A percentile compares a stretch with the other conserved stretches of the same genome.
Evolutionary conservation across 1,140 invertebrate genomes (phyloP).

Genomic region (Neodiprion virginianus): DNA sequence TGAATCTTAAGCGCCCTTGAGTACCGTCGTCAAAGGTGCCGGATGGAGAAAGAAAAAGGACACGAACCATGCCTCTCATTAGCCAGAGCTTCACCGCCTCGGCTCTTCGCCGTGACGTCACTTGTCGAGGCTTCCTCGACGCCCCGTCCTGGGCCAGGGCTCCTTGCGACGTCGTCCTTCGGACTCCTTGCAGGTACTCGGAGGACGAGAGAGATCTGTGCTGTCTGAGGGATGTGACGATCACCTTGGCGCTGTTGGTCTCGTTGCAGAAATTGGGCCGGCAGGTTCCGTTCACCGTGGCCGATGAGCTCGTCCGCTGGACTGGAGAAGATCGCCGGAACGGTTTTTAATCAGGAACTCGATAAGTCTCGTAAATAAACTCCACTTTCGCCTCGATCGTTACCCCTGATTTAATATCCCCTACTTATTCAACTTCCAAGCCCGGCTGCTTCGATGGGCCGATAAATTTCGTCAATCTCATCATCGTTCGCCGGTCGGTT

Average conservation of each 20-base stretch:
- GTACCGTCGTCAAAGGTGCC: too few relatives aligned
- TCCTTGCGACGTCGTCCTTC: constrained; percentile 19
- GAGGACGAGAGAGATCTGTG: constrained; percentile 25
- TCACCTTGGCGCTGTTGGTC: constrained; percentile 17
- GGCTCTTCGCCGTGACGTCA: constrained; percentile 21
- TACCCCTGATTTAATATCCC: too few relatives aligned
- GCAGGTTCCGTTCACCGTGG: constrained; percentile 39
- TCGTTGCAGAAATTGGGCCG: constrained; percentile 23
- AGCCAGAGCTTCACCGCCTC: constrained; percentile 50
- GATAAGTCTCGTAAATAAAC: background rate
- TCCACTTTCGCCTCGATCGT: background rate
- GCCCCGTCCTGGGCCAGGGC: constrained; percentile 12
- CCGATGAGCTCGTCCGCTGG: constrained; percentile 43
- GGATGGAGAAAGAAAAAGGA: too few relatives aligned
- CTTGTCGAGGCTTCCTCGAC: background rate
- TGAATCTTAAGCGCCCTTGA: too few relatives aligned
- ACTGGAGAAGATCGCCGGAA: constrained; percentile 26
- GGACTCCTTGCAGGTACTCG: constrained; percentile 16
- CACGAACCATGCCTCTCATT: constrained; percentile 44
- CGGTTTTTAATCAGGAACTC: background rate
- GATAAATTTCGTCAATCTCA: too few relatives aligned
- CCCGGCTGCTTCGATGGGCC: background rate
- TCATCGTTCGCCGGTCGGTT: background rate
- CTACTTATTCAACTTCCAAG: too few relatives aligned
- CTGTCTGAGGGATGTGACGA: constrained; percentile 20